Percentiles rank a stretch among this genome's conserved stretches.
Evolutionary conservation across 2,888 invertebrate species (phyloP).

Genomic region (Carpatolechia fugitivella): DNA sequence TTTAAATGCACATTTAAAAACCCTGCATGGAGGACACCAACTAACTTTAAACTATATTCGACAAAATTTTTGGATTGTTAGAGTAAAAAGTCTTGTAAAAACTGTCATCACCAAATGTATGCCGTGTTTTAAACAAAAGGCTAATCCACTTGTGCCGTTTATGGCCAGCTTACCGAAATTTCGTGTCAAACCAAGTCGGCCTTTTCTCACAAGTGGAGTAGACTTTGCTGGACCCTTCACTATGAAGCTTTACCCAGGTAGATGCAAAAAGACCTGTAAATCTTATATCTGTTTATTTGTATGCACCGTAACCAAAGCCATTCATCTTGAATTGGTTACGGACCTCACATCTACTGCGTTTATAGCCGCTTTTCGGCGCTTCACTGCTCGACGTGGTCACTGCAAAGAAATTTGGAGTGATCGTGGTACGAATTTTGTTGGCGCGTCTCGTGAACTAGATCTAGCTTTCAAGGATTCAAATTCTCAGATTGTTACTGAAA

Average conservation of each 20-base stretch:
- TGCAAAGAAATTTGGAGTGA: slow-evolving; percentile 23
- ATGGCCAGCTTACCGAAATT: slow-evolving; percentile 18
- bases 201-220: slow-evolving; percentile 21
- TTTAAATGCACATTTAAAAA: slow-evolving; percentile 21
- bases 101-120: slow-evolving; percentile 17
- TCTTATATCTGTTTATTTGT: slow-evolving; percentile 21
- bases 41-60: slow-evolving; percentile 19
- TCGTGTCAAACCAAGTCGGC: slow-evolving; percentile 16
- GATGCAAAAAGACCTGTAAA: slow-evolving; percentile 17
- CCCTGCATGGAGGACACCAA: slow-evolving; percentile 21
- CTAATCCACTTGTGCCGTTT: slow-evolving; percentile 13
- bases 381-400: slow-evolving; percentile 18
- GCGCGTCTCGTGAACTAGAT: slow-evolving; percentile 22
- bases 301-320: slow-evolving; percentile 22
- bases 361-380: slow-evolving; percentile 18
- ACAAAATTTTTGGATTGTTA: slow-evolving; percentile 17
- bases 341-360: slow-evolving; percentile 18
- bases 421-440: slow-evolving; percentile 24
- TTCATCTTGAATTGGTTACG: slow-evolving; percentile 18
- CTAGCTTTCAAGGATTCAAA: slow-evolving; percentile 16
- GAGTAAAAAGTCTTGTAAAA: slow-evolving; percentile 17
- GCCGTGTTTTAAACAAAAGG: slow-evolving; percentile 16
- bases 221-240: slow-evolving; percentile 22
- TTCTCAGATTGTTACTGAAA: slow-evolving; percentile 17
- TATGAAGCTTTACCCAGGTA: slow-evolving; percentile 18